phyloP scores from a whole-genome alignment of 2,888 invertebrate species.

The Pilophorus perplexus region DNA sequence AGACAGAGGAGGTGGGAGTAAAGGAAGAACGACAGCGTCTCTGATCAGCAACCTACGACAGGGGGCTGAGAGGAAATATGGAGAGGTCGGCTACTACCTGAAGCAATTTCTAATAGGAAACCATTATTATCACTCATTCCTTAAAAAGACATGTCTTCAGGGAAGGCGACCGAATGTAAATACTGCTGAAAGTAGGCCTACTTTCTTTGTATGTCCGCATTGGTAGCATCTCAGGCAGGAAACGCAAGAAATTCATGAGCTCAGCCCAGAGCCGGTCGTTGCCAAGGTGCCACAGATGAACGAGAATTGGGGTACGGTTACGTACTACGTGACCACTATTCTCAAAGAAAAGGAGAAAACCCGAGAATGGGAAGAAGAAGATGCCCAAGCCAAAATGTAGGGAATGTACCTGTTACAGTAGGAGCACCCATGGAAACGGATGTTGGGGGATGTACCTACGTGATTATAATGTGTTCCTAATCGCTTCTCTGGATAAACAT shows the following conservation, averaged over 20 bases:
- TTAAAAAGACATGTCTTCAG: too few relatives aligned
- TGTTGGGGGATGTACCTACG: too few relatives aligned
- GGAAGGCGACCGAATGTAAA: not conserved
- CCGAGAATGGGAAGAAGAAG: not conserved
- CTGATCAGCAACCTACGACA: too few relatives aligned
- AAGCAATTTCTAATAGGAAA: not conserved
- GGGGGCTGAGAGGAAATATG: not conserved
- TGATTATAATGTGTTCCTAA: too few relatives aligned
- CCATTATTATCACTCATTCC: too few relatives aligned
- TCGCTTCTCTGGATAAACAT: too few relatives aligned
- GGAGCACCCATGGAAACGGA: too few relatives aligned
- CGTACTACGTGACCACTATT: not conserved
- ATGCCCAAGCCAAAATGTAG: not conserved
- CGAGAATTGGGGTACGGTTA: not conserved
- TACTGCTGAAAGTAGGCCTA: not conserved
- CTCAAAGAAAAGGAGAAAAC: not conserved
- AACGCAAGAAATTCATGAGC: not conserved
- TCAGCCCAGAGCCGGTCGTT: not conserved
- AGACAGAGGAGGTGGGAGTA: too few relatives aligned
- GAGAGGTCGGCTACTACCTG: not conserved
- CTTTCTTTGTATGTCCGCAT: not conserved
- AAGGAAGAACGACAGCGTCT: too few relatives aligned
- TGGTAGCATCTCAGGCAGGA: not conserved
- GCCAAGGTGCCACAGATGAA: not conserved
- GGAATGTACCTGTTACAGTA: too few relatives aligned